Evolutionary conservation across 2,113 vertebrate species (phyloP).

Genomic region (Ia io): DNA sequence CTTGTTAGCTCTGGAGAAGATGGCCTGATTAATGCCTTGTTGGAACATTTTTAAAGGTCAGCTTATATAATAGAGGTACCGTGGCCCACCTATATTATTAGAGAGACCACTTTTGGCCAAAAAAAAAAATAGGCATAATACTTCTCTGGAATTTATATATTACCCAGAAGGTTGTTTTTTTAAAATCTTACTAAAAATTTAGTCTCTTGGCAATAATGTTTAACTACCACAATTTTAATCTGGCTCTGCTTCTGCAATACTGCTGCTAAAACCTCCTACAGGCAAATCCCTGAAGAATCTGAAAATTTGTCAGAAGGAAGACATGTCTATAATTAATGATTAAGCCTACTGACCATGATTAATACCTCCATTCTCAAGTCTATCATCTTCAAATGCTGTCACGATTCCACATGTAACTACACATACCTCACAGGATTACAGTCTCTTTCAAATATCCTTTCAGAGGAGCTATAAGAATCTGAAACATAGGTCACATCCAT

Average conservation of each 20-base stretch:
- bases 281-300: conserved; percentile 43
- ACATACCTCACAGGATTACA: background rate
- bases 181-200: conserved; percentile 44
- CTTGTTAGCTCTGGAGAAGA: background rate
- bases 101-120: background rate
- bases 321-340: conserved; percentile 40
- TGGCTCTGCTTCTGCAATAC: background rate
- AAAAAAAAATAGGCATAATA: background rate
- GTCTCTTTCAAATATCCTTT: conserved; percentile 49
- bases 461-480: conserved; percentile 39
- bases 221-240: conserved; percentile 35
- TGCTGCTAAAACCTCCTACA: conserved; percentile 14
- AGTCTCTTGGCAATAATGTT: conserved; percentile 38
- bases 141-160: background rate
- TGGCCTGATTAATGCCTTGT: conserved; percentile 33
- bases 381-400: conserved; percentile 29
- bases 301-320: conserved; percentile 51
- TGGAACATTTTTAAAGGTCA: conserved; percentile 56
- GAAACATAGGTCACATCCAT: conserved; percentile 36
- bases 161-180: conserved; percentile 17
- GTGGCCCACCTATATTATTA: background rate
- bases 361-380: conserved; percentile 3
- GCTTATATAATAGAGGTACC: conserved; percentile 1
- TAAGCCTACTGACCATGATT: conserved; percentile 57
- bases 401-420: conserved; percentile 34